These are phyloP conservation scores for Odontocerum albicorne DNA, from an alignment of 2,888 invertebrate genomes.

Conservation along the genomic window DNA sequence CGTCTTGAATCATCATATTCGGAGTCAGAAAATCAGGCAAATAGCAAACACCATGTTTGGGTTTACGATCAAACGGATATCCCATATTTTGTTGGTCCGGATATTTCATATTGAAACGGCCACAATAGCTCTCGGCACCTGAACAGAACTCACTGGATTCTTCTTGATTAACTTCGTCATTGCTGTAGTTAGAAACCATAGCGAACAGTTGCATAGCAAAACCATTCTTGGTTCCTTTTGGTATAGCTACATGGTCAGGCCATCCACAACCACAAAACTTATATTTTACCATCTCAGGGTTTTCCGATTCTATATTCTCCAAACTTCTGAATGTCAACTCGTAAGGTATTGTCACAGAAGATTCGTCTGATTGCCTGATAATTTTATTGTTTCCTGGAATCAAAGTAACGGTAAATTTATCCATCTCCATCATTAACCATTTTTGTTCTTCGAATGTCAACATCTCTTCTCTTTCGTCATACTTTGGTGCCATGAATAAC, in stretches of 20 bases:
- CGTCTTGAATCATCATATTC: slow-evolving; percentile 63
- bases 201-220: slow-evolving; percentile 42
- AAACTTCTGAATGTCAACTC: slow-evolving; percentile 77
- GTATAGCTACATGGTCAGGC: slow-evolving; percentile 39
- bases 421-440: slow-evolving; percentile 43
- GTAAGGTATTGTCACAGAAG: slow-evolving; percentile 81
- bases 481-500: slow-evolving; percentile 43
- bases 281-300: slow-evolving; percentile 55
- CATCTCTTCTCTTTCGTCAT: slow-evolving; percentile 38
- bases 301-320: slow-evolving; percentile 65
- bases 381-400: slow-evolving; percentile 68
- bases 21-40: slow-evolving; percentile 63
- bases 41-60: slow-evolving; percentile 57
- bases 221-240: slow-evolving; percentile 41
- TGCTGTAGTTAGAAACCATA: slow-evolving; percentile 42
- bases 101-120: slow-evolving; percentile 50
- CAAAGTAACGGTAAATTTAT: slow-evolving; percentile 43
- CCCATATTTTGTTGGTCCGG: slow-evolving; percentile 49
- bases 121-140: slow-evolving; percentile 51
- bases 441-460: slow-evolving; percentile 40
- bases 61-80: slow-evolving; percentile 62
- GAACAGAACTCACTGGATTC: neutral
- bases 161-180: slow-evolving; percentile 38
- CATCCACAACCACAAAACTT: slow-evolving; percentile 46
- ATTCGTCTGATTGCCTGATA: slow-evolving; percentile 66